A percentile compares a stretch with the other conserved stretches of the same genome.
Evolutionary conservation across 2,888 invertebrate genomes (phyloP).

Genomic region (Cistogaster globosa): DNA sequence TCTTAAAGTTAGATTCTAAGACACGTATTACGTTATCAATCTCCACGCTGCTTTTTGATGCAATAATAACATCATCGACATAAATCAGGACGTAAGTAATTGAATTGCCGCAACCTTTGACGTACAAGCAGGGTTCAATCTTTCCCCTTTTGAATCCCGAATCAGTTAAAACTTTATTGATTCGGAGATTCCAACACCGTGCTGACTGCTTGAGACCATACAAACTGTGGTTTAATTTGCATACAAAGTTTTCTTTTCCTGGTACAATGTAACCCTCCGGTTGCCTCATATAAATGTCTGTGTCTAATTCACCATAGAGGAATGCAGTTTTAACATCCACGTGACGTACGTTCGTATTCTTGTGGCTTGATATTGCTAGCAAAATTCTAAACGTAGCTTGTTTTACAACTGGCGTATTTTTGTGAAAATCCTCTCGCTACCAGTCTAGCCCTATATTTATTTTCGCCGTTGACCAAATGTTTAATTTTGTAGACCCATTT

Average conservation of each 20-base stretch:
- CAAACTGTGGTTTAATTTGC: slow-evolving; percentile 8
- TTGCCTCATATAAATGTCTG: slow-evolving; percentile 28
- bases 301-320: slow-evolving; percentile 39
- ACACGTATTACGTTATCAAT: slow-evolving; percentile 5
- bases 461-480: no score
- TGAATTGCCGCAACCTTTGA: slow-evolving; percentile 11
- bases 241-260: slow-evolving; percentile 34
- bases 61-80: slow-evolving; percentile 47
- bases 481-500: no score
- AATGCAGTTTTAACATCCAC: slow-evolving; percentile 51
- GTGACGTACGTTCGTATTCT: slow-evolving; percentile 33
- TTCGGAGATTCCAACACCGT: slow-evolving; percentile 34
- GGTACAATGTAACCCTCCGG: slow-evolving; percentile 8
- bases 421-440: no score
- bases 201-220: slow-evolving; percentile 50
- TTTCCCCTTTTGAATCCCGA: slow-evolving; percentile 56
- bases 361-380: slow-evolving; percentile 34
- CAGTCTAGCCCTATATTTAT: no score
- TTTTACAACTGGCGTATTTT: no score
- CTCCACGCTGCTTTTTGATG: not conserved
- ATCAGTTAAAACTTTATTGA: slow-evolving; percentile 37
- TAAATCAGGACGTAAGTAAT: slow-evolving; percentile 40
- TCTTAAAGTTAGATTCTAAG: slow-evolving; percentile 34
- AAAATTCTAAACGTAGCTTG: no score
- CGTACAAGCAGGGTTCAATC: slow-evolving; percentile 14